Conservation (phyloP, 2,888 invertebrate genomes). For the Parnassius mnemosyne region DNA sequence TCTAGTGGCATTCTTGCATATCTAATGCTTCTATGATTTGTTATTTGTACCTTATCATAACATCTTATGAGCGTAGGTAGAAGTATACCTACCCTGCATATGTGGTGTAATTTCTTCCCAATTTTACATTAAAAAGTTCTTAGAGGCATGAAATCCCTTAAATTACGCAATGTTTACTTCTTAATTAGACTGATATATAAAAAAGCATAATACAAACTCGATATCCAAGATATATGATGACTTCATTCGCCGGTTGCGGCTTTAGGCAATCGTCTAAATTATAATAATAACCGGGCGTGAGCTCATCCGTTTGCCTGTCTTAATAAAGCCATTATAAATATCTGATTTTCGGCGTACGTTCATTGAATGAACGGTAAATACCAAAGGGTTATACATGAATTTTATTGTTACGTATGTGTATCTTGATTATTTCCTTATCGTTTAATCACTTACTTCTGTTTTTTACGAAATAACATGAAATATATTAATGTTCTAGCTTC, state of each 20-base stretch:
- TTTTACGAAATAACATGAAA: background rate
- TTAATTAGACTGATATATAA: constrained; percentile 30
- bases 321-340: constrained; percentile 80
- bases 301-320: constrained; percentile 67
- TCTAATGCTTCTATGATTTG: constrained; percentile 66
- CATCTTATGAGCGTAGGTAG: constrained; percentile 35
- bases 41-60: constrained; percentile 52
- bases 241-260: constrained; percentile 70
- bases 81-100: constrained; percentile 21
- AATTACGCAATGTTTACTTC: constrained; percentile 19
- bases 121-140: constrained; percentile 19
- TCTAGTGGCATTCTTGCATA: constrained; percentile 74
- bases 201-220: constrained; percentile 36
- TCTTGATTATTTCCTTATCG: constrained; percentile 25
- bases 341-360: constrained; percentile 67
- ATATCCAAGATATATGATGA: constrained; percentile 58
- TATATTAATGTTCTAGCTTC: constrained; percentile 1
- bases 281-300: constrained; percentile 79
- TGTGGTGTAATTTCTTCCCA: constrained; percentile 17
- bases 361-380: constrained; percentile 60
- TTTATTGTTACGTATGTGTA: constrained; percentile 31
- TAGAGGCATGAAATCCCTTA: constrained; percentile 15
- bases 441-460: constrained; percentile 5
- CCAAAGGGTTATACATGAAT: constrained; percentile 61
- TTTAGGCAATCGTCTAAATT: constrained; percentile 79